These are phyloP conservation scores for Clusia tigrina DNA, from an alignment of 2,888 invertebrate genomes.

Conservation along the genomic window DNA sequence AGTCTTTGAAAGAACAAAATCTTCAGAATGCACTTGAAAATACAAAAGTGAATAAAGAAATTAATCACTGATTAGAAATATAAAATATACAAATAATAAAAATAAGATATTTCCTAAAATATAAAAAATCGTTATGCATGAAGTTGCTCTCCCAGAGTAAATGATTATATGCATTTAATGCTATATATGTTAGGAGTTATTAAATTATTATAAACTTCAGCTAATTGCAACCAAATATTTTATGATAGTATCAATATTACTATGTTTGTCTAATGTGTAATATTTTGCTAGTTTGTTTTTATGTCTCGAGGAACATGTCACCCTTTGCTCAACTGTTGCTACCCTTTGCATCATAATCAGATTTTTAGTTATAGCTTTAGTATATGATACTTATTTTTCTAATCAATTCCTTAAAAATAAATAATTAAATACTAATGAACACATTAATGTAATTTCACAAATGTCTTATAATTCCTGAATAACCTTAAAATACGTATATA, in stretches of 20 bases:
- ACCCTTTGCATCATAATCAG: neutral
- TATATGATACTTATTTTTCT: constrained; percentile 36
- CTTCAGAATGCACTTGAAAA: constrained; percentile 11
- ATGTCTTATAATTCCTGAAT: constrained; percentile 26
- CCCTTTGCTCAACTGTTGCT: neutral
- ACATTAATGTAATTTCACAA: constrained; percentile 53
- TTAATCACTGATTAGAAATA: neutral
- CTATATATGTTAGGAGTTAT: constrained; percentile 53
- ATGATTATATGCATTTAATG: constrained; percentile 55
- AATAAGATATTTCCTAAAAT: constrained; percentile 25
- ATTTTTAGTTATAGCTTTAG: neutral
- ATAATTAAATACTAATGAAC: constrained; percentile 60
- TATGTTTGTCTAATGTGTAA: constrained; percentile 17
- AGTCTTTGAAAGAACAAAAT: constrained; percentile 21
- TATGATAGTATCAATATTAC: neutral
- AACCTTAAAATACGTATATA: neutral
- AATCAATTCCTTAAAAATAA: constrained; percentile 15
- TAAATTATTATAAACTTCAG: constrained; percentile 6
- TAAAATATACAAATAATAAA: constrained; percentile 12
- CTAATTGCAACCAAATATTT: constrained; percentile 11
- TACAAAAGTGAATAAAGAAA: constrained; percentile 7
- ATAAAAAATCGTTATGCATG: constrained; percentile 23
- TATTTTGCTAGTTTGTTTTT: constrained; percentile 2
- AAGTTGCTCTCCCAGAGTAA: constrained; percentile 44
- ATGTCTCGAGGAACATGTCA: constrained; percentile 4